These are phyloP conservation scores for Epizoanthus scotinus DNA, from an alignment of 92 coral and sea anemone species.

Conservation along the genomic window DNA sequence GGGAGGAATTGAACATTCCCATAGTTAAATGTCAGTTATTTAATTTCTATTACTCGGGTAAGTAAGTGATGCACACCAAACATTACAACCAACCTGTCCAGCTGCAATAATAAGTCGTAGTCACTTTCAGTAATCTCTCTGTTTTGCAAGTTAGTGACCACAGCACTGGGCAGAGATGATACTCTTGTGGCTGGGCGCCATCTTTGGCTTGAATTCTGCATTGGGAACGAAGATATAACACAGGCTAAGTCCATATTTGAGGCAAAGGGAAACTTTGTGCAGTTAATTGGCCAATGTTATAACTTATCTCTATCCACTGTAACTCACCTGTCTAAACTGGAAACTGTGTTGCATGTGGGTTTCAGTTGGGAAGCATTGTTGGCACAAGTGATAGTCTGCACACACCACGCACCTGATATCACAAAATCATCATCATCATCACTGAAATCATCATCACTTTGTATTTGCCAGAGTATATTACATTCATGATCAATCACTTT, in stretches of 20 bases:
- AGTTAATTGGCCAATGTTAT: too few relatives aligned
- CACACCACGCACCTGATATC: constrained; percentile 86
- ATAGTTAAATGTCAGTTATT: too few relatives aligned
- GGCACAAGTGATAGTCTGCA: constrained; percentile 91
- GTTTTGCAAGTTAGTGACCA: constrained; percentile 70
- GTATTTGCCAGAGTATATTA: too few relatives aligned
- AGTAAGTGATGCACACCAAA: background rate
- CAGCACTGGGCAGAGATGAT: constrained; percentile 85
- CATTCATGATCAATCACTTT: too few relatives aligned
- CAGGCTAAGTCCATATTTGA: too few relatives aligned
- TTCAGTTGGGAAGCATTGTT: constrained; percentile 83
- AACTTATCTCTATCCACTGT: too few relatives aligned
- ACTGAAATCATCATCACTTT: too few relatives aligned
- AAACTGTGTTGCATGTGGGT: constrained; percentile 88
- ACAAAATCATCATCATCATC: too few relatives aligned
- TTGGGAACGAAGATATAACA: background rate
- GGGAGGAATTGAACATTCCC: too few relatives aligned
- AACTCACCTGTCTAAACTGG: constrained; percentile 86
- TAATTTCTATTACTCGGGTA: background rate
- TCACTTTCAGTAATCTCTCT: constrained; percentile 93
- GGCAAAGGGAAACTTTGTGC: too few relatives aligned
- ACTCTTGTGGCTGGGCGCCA: constrained; percentile 92
- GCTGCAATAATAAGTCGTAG: constrained; percentile 88
- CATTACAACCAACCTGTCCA: constrained; percentile 72
- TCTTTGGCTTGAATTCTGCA: constrained; percentile 88